Evolutionary conservation across 2,888 invertebrate genomes (phyloP).

Genomic region (Leucoma salicis): DNA sequence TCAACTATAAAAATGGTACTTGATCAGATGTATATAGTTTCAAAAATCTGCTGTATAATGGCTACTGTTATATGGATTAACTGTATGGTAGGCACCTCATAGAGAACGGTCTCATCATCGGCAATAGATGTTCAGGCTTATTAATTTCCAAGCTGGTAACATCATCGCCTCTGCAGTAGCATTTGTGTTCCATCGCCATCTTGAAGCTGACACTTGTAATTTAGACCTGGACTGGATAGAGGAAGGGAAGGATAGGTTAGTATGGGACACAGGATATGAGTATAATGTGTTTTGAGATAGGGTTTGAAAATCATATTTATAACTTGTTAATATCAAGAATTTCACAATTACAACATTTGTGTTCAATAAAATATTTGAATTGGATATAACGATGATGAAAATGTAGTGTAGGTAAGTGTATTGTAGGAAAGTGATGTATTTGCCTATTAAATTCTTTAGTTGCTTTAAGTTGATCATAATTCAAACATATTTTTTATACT

Average conservation of each 20-base stretch:
- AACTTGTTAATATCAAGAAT: too few relatives aligned
- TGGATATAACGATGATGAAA: too few relatives aligned
- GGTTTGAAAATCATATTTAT: too few relatives aligned
- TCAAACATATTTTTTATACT: too few relatives aligned
- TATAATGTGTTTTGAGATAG: too few relatives aligned
- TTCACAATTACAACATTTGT: too few relatives aligned
- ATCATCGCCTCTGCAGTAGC: constrained; percentile 71
- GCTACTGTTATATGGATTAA: not conserved
- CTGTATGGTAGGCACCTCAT: constrained; percentile 67
- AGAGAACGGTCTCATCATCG: constrained; percentile 77
- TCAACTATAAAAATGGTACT: not conserved
- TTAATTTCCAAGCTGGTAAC: constrained; percentile 54
- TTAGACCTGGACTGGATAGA: constrained; percentile 27
- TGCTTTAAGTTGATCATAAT: too few relatives aligned
- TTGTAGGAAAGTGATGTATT: too few relatives aligned
- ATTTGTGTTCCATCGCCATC: constrained; percentile 70
- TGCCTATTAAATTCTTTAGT: too few relatives aligned
- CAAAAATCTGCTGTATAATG: not conserved
- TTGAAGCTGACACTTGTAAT: constrained; percentile 50
- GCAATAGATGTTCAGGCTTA: constrained; percentile 69
- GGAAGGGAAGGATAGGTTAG: constrained; percentile 1
- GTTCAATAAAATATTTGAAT: too few relatives aligned
- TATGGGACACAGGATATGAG: not conserved
- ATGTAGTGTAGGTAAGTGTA: too few relatives aligned
- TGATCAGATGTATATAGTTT: not conserved